Base-by-base conservation (phyloP, 2,888 invertebrate genomes). In the Micoletzkya japonica region DNA sequence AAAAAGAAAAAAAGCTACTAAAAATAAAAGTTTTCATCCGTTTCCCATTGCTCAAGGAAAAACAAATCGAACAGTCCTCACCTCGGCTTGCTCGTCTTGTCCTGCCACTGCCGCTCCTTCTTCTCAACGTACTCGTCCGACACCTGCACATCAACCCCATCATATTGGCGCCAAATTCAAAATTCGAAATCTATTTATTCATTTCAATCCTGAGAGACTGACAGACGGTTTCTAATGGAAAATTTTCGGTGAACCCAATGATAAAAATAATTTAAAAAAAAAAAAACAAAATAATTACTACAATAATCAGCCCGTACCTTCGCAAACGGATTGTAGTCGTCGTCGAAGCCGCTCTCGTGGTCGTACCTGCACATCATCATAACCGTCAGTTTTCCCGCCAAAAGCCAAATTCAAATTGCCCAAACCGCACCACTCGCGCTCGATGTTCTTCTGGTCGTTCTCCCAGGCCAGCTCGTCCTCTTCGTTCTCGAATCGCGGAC, bases 101-200 rank as follows among this genome's bases (percentile, higher is more conserved):
- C 92, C 84, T 94, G 94, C 72, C 95, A 88, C 80, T 95, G 93
- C 85, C 93, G 92, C 86, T 97, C 96, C 77, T 95, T 94, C 81
- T 93, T 93, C 72, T 91, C 91, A 0, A 94, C 92, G 86, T 96
- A 98, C 71, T 96, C 95, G 10, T 93, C 92, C 1, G 81, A 82
- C 20, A 78, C 75, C 71, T 78, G 39, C 44, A 66, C 28, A 1
- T 44, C 20, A 20, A 44, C 44, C n/a, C n/a, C n/a, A n/a, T n/a
- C n/a, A n/a, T n/a, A n/a, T n/a, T n/a, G n/a, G n/a, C n/a, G n/a
- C n/a, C n/a, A n/a, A n/a, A n/a, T n/a, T n/a, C n/a, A n/a, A n/a
- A n/a, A 58, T 44, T 28, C 44, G 17, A 17, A 26, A 54, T 54
- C 30, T 30, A 54, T 54, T 54, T n/a, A 26, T 39, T 59, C 26